Conservation (phyloP, 53 echinoderm and acorn worm species). For the Zoroaster sp. region DNA sequence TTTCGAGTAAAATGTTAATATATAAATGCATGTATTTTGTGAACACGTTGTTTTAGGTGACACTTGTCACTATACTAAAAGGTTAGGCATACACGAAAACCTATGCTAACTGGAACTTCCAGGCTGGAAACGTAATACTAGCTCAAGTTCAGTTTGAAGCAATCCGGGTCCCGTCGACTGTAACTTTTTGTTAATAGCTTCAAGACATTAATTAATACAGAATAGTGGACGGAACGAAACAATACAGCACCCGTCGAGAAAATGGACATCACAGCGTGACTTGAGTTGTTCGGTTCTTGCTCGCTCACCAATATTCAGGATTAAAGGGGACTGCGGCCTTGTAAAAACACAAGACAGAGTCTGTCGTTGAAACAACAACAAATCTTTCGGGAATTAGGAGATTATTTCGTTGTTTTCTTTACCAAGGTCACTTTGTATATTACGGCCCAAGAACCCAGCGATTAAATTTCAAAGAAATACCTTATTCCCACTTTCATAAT, state of each 20-base stretch:
- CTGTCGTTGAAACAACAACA: not conserved
- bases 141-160: not conserved
- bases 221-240: not conserved
- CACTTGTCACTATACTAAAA: not conserved
- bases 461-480: too few species aligned
- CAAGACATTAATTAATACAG: not conserved
- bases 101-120: not conserved
- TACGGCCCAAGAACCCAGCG: not conserved
- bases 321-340: not conserved
- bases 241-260: not conserved
- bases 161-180: not conserved
- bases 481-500: too few species aligned
- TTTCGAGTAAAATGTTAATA: too few species aligned
- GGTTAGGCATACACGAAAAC: too few species aligned
- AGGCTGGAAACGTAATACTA: not conserved
- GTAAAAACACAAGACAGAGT: not conserved
- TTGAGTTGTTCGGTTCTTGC: not conserved
- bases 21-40: too few species aligned
- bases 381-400: not conserved
- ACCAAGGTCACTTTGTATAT: not conserved
- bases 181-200: not conserved
- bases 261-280: slow-evolving; percentile 15
- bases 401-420: not conserved
- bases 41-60: not conserved
- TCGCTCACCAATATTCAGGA: not conserved